Evolutionary conservation across 2,888 invertebrate species (phyloP).

Genomic region (Trisateles emortualis): DNA sequence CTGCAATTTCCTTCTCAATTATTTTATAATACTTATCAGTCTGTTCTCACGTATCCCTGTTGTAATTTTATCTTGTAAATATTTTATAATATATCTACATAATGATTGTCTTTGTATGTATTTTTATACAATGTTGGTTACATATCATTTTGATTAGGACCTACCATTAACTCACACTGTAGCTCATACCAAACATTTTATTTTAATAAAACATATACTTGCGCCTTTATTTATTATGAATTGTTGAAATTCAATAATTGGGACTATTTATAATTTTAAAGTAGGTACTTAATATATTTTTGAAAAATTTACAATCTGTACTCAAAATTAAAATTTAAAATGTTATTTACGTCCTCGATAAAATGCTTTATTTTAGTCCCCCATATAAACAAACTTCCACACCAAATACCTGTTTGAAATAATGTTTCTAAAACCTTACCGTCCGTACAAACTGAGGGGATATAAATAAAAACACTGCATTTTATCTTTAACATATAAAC

Average conservation of each 20-base stretch:
- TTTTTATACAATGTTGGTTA: conserved; percentile 58
- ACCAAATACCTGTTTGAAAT: conserved; percentile 30
- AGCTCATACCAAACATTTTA: conserved; percentile 26
- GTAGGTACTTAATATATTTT: conserved; percentile 75
- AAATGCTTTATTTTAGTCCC: conserved; percentile 35
- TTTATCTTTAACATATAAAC: conserved; percentile 36
- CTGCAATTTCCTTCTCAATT: conserved; percentile 27
- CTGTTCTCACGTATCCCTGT: conserved; percentile 33
- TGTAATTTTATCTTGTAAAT: conserved; percentile 47
- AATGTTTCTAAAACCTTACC: conserved; percentile 59
- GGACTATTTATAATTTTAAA: conserved; percentile 53
- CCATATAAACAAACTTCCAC: conserved; percentile 30
- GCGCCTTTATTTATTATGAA: conserved; percentile 19
- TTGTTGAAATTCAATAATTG: conserved; percentile 36
- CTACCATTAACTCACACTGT: conserved; percentile 40
- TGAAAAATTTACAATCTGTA: conserved; percentile 72
- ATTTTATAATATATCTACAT: conserved; percentile 45
- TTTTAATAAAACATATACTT: conserved; percentile 16
- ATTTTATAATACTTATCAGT: conserved; percentile 37
- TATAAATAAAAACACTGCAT: conserved; percentile 30
- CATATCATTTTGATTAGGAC: conserved; percentile 78
- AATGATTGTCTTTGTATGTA: conserved; percentile 40
- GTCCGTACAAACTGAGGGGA: conserved; percentile 56
- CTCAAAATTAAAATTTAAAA: conserved; percentile 50
- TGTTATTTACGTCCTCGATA: conserved; percentile 38